These are phyloP conservation scores for Drosophila grimshawi DNA, from an alignment of 1,140 invertebrate genomes.

Conservation along the genomic window DNA sequence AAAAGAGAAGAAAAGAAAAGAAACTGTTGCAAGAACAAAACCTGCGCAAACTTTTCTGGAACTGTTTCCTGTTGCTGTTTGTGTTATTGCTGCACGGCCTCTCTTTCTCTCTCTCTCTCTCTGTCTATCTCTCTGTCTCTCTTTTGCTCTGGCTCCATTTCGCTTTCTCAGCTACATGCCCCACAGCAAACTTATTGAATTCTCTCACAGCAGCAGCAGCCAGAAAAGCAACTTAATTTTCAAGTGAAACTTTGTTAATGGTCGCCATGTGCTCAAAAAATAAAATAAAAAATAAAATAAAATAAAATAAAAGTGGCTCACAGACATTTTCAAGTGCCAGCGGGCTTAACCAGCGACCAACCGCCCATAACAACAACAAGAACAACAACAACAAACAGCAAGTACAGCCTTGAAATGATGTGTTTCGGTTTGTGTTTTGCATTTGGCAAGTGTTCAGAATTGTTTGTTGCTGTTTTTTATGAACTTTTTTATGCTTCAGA, in stretches of 20 bases:
- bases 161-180: slow-evolving; percentile 20
- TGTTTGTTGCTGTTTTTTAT: slow-evolving; percentile 53
- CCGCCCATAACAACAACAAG: background rate
- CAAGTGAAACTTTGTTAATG: slow-evolving; percentile 76
- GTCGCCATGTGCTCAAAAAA: slow-evolving; percentile 60
- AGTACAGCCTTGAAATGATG: slow-evolving; percentile 8
- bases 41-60: slow-evolving; percentile 59
- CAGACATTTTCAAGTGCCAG: slow-evolving; percentile 69
- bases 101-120: slow-evolving; percentile 18
- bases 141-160: background rate
- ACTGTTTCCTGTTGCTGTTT: slow-evolving; percentile 37
- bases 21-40: slow-evolving; percentile 20
- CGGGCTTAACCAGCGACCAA: slow-evolving; percentile 1
- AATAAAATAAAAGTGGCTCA: slow-evolving; percentile 41
- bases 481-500: background rate
- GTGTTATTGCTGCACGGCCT: slow-evolving; percentile 43
- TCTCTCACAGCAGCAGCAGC: slow-evolving; percentile 52
- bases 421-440: slow-evolving; percentile 48
- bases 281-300: slow-evolving; percentile 24
- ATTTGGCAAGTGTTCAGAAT: slow-evolving; percentile 58
- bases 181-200: slow-evolving; percentile 74
- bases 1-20: background rate
- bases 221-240: slow-evolving; percentile 76
- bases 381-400: slow-evolving; percentile 31
- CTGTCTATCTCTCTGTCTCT: background rate